Base-by-base conservation (phyloP, 2,888 invertebrate genomes). In the Eupelmus urozonus region DNA sequence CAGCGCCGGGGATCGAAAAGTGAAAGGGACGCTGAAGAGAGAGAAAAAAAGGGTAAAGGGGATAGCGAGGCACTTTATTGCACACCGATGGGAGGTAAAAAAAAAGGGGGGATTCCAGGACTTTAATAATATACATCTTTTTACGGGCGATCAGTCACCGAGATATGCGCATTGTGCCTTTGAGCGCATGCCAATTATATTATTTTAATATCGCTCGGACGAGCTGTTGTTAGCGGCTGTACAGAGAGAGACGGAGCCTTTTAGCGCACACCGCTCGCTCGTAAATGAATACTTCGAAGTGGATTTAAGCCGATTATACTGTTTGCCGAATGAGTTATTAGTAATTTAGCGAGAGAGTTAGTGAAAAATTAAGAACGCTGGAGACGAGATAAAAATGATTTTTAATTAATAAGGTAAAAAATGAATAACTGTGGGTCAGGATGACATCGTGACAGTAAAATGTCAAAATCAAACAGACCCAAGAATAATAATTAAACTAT, bases 1-100 rank as follows among this genome's bases (percentile, higher is more conserved):
- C 18, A 57, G n/a, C 53, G 18, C 72, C n/a, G 18, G 27, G 13
- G 20, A 49, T 60, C 53, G 29, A 42, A 76, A 76, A 76, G 76
- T 71, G 71, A 76, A 76, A 76, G 76, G 76, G 65, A 76, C 55
- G 27, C 16, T 13, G 20, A 40, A 45, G 40, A 2, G 18, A 42
- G 23, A 27, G 16, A 51, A 42, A 55, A 45, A 20, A 34, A 25
- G 4, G 20, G 20, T 23, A 18, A 25, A 40, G 18, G 11, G 13
- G 55, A 29, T 25, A 11, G 20, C 20, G 27, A 18, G 40, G 45
- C 55, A 62, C 11, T 62, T 75, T 62, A 53, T 57, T 69, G 20
- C 45, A 65, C 49, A 23, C 69, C 62, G 29, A 29, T 25, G 18
- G 11, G 1, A 7, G 25, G n/a, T 4, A 25, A 25, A 20, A 18